Evolutionary conservation across 2,888 invertebrate species (phyloP), one percentile per base, ranked within the genome.

Genomic region (Perdita meconis): DNA sequence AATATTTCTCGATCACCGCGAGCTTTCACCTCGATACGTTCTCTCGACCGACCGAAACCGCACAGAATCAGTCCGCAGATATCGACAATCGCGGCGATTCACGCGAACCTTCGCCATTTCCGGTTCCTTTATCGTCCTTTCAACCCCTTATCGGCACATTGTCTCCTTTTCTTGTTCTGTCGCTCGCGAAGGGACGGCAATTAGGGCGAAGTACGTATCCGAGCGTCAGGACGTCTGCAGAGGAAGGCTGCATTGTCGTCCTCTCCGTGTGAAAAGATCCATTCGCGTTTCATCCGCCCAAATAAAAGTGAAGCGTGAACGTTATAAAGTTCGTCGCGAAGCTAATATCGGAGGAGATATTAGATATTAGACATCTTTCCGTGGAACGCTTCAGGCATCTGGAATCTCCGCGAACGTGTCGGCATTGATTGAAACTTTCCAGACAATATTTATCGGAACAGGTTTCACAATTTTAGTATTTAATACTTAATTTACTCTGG

Each of bases 171-270:
- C n/a, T 34, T 38, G 42, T 69, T 30, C n/a, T 24, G n/a, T 6
- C 30, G 24, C 36, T 44, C 55, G 63, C 40, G 61, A 16, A 44
- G 19, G 56, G 73, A 71, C 74, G 70, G 66, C 65, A 68, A 71
- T 68, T 72, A 61, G 65, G 68, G 63, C 40, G 38, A 63, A 61
- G 70, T 70, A 70, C 53, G 60, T 36, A 80, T 70, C 65, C 47
- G 51, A 60, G 42, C 63, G 65, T 40, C 64, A 24, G 50, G 59
- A 73, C 59, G 60, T 81, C 76, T 81, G 76, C 40, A 38, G 68
- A 70, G 51, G 75, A 81, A 76, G 64, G 78, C 66, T 69, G 70
- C 73, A 72, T 74, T 73, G 84, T 81, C 78, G 65, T 71, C 74
- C 42, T 12, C 53, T 22, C 22, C 6, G 12, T 16, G 36, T 30